These are phyloP conservation scores for Ridgeia piscesae DNA, from an alignment of 1,140 invertebrate genomes.

Conservation along the genomic window DNA sequence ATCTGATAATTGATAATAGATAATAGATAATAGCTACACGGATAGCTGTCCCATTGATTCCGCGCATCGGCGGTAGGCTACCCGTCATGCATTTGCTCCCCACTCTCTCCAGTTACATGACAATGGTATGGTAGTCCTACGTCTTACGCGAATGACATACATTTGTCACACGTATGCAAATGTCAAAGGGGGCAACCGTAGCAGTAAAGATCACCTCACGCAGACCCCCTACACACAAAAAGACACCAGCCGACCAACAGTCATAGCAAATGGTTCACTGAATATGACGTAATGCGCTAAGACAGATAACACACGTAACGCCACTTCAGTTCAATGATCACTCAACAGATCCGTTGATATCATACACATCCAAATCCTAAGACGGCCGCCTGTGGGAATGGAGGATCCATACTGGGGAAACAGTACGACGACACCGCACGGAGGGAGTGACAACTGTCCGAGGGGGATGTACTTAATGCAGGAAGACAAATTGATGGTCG, in stretches of 20 bases:
- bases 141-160: not conserved
- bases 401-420: not conserved
- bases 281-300: not conserved
- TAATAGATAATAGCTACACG: too few species aligned
- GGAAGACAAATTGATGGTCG: not conserved
- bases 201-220: too few species aligned
- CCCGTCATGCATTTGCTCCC: too few species aligned
- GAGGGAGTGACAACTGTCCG: not conserved
- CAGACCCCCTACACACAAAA: too few species aligned
- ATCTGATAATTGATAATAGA: too few species aligned
- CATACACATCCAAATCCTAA: not conserved
- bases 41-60: too few species aligned
- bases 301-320: not conserved
- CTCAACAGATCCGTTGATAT: not conserved
- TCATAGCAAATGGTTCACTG: not conserved
- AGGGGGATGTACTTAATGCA: not conserved
- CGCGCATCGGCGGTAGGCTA: too few species aligned
- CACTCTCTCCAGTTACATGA: not conserved
- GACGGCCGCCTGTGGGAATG: not conserved
- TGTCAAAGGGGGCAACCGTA: too few species aligned
- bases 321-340: not conserved
- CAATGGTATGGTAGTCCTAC: not conserved
- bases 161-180: too few species aligned
- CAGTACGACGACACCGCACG: not conserved
- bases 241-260: too few species aligned